Evolutionary conservation across 2,113 vertebrate species (phyloP).

Genomic region (Channa maculata): DNA sequence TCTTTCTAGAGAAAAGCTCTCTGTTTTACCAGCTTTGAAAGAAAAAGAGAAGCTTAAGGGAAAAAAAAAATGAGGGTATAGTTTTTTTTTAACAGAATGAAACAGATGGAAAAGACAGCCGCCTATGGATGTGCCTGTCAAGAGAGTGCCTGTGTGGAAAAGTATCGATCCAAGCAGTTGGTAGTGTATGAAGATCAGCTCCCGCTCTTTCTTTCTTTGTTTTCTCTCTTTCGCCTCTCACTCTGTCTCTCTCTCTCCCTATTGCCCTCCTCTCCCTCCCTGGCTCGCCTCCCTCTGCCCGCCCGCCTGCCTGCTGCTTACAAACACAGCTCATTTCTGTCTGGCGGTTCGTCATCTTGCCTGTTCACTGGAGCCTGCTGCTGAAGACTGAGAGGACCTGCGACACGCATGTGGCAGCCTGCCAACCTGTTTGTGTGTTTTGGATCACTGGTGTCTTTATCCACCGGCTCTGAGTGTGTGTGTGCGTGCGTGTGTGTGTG

Average conservation of each 20-base stretch:
- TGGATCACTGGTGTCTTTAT: conserved; percentile 78
- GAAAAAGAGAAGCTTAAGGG: conserved; percentile 22
- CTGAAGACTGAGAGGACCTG: conserved; percentile 65
- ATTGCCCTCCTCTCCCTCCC: conserved; percentile 18
- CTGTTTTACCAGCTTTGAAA: conserved; percentile 63
- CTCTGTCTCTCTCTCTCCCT: conserved; percentile 15
- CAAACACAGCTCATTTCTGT: conserved; percentile 74
- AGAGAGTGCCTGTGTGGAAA: conserved; percentile 31
- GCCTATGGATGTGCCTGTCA: conserved; percentile 58
- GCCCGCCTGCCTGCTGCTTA: conserved; percentile 58
- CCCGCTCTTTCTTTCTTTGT: conserved; percentile 17
- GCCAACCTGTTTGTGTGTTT: conserved; percentile 74
- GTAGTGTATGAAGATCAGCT: conserved; percentile 65
- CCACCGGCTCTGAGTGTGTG: conserved; percentile 26
- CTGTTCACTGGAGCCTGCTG: conserved; percentile 64
- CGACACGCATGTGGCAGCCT: conserved; percentile 67
- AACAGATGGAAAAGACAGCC: conserved; percentile 31
- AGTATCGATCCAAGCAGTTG: conserved; percentile 73
- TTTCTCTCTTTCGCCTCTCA: conserved; percentile 1
- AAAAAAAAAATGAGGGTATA: conserved; percentile 29
- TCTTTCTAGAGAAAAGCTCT: conserved; percentile 39
- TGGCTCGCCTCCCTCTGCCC: conserved; percentile 32
- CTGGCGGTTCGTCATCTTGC: conserved; percentile 52
- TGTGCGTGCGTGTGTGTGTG: background rate
- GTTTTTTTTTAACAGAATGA: conserved; percentile 45